phyloP scores from a whole-genome alignment of 2,888 invertebrate genomes.

The Homarus gammarus region DNA sequence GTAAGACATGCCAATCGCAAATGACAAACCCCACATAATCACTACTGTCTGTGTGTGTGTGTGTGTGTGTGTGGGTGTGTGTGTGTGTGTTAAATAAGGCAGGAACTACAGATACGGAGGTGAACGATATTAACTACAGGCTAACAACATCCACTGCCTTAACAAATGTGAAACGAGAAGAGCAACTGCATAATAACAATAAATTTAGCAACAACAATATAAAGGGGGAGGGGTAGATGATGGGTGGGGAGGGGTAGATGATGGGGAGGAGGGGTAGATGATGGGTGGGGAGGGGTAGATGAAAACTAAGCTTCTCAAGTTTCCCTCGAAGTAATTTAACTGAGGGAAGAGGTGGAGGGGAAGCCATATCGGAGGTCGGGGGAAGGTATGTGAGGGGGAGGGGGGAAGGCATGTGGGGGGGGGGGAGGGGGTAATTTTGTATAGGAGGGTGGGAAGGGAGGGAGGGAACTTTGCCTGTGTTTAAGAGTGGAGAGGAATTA shows the following conservation, averaged over 20 bases:
- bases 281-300: not conserved
- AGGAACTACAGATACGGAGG: not conserved
- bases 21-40: too few species aligned
- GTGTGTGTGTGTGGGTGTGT: conserved; percentile 32
- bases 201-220: too few species aligned
- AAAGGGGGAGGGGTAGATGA: not conserved
- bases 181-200: too few species aligned
- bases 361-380: not conserved
- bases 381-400: not conserved
- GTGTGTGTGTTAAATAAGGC: not conserved
- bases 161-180: too few species aligned
- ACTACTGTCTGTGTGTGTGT: not conserved
- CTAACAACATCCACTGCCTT: too few species aligned
- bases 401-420: not conserved
- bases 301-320: not conserved
- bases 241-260: not conserved
- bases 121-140: too few species aligned
- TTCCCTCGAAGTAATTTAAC: too few species aligned
- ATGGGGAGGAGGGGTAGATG: not conserved
- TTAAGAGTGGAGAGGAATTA: too few species aligned
- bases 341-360: not conserved
- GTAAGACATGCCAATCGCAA: too few species aligned
- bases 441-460: not conserved
- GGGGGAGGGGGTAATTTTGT: too few species aligned
- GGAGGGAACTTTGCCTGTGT: not conserved